Evolutionary conservation across 1,140 invertebrate species (phyloP).

Genomic region (Galleria mellonella): DNA sequence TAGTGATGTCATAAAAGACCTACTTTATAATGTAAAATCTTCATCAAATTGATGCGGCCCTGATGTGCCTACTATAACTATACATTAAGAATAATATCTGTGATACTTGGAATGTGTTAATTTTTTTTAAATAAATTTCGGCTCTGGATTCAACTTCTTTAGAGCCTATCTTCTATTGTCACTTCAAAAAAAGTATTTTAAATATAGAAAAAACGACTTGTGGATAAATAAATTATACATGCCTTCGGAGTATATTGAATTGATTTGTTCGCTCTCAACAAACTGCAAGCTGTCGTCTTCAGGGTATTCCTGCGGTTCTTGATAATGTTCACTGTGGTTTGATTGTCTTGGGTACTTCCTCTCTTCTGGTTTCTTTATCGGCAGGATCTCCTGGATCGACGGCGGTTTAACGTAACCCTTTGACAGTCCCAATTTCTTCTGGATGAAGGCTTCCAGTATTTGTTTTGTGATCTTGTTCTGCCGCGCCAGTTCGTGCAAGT

Average conservation of each 20-base stretch:
- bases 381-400: constrained; percentile 77
- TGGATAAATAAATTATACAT: constrained; percentile 17
- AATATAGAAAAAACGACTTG: no score
- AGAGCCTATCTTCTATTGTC: no score
- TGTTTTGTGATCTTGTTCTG: constrained; percentile 83
- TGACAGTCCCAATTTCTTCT: constrained; percentile 74
- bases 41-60: no score
- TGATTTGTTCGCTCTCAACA: constrained; percentile 78
- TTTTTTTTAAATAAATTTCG: no score
- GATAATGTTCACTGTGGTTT: constrained; percentile 10
- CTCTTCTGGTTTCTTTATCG: constrained; percentile 47
- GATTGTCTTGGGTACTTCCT: constrained; percentile 19
- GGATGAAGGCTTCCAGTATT: constrained; percentile 81
- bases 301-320: constrained; percentile 29
- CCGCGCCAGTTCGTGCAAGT: constrained; percentile 76
- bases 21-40: no score
- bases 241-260: constrained; percentile 61
- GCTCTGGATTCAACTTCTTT: no score
- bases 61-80: no score
- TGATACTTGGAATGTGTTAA: no score
- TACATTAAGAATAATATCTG: no score
- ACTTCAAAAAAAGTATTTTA: no score
- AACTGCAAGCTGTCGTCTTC: constrained; percentile 75
- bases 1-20: no score
- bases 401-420: constrained; percentile 71